phyloP scores from a whole-genome alignment of 2,797 vertebrate genomes.

The Kryptolebias ocellatus region DNA sequence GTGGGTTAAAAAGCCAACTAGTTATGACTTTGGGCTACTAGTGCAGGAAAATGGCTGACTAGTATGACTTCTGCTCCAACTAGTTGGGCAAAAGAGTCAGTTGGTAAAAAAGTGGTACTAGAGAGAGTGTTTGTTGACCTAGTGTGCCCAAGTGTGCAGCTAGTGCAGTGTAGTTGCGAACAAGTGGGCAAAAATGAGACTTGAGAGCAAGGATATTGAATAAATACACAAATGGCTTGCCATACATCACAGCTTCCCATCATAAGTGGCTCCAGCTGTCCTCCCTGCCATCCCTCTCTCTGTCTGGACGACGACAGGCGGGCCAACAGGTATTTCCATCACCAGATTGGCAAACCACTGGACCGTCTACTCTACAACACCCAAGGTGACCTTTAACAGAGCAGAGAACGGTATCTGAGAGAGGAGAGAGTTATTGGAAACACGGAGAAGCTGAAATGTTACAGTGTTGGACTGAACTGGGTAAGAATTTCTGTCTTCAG shows the following conservation, averaged over 20 bases:
- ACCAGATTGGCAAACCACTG: conserved; percentile 66
- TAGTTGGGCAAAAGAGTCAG: too few relatives aligned
- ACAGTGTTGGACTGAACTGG: conserved; percentile 44
- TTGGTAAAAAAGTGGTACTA: too few relatives aligned
- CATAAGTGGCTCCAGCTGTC: conserved; percentile 64
- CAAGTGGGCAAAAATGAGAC: too few relatives aligned
- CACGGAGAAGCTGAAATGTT: conserved; percentile 20
- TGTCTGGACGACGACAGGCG: conserved; percentile 40
- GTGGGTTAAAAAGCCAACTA: too few relatives aligned
- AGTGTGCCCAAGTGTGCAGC: too few relatives aligned
- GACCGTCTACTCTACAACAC: conserved; percentile 59
- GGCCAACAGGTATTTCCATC: conserved; percentile 59
- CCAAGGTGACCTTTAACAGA: conserved; percentile 73
- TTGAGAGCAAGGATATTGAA: too few relatives aligned
- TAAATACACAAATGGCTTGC: too few relatives aligned
- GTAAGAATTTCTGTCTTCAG: conserved; percentile 25
- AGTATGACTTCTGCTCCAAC: too few relatives aligned
- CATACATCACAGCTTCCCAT: conserved; percentile 32
- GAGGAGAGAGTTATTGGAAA: conserved; percentile 34
- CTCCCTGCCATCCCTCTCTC: conserved; percentile 5
- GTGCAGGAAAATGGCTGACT: too few relatives aligned
- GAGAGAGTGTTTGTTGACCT: too few relatives aligned
- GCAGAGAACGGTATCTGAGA: conserved; percentile 30
- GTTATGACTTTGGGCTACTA: too few relatives aligned
- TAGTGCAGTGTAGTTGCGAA: too few relatives aligned